These are phyloP conservation scores for Sesamia nonagrioides DNA, from an alignment of 1,140 invertebrate species.

Conservation along the genomic window DNA sequence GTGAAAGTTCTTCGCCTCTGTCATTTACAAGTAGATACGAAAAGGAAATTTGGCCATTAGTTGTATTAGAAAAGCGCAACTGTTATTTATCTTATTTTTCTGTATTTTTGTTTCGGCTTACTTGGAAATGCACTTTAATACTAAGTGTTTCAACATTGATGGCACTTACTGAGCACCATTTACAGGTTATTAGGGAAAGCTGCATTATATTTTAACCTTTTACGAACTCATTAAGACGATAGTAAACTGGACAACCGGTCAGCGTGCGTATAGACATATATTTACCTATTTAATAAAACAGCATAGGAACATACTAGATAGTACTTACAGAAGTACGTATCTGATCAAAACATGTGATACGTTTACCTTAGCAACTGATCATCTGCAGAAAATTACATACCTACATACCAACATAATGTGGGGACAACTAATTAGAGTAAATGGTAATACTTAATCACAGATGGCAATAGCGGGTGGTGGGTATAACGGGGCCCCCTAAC, in stretches of 20 bases:
- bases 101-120: not conserved
- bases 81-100: not conserved
- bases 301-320: not conserved
- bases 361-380: too few relatives aligned
- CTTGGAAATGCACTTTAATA: not conserved
- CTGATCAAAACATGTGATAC: too few relatives aligned
- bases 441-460: not conserved
- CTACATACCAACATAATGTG: not conserved
- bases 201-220: not conserved
- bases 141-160: not conserved
- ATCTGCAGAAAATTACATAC: not conserved
- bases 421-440: not conserved
- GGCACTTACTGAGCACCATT: not conserved
- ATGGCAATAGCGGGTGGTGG: not conserved
- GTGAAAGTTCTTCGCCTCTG: not conserved
- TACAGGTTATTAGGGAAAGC: not conserved
- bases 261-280: not conserved
- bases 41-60: constrained; percentile 1
- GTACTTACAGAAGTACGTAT: not conserved
- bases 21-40: not conserved
- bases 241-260: not conserved
- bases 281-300: not conserved
- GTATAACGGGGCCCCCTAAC: constrained; percentile 47
- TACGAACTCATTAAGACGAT: not conserved
- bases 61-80: not conserved